Conservation (phyloP, 2,113 vertebrate genomes). For the Epinephelus moara region DNA sequence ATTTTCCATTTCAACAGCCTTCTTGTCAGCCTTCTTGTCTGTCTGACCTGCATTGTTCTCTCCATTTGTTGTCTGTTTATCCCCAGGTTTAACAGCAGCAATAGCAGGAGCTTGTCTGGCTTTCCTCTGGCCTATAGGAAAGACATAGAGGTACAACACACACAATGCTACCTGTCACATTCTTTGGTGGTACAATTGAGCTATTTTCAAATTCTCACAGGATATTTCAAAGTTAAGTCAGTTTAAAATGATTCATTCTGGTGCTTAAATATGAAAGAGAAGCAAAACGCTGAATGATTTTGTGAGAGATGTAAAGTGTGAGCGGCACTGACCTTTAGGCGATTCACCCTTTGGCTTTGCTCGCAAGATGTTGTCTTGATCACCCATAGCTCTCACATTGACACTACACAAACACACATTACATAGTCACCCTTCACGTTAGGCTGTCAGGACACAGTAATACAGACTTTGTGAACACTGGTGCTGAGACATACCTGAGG, state of each 20-base stretch:
- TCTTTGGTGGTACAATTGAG: neutral
- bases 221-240: neutral
- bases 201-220: neutral
- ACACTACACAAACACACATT: slow-evolving; percentile 67
- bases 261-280: neutral
- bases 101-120: neutral
- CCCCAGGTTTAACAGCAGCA: rapidly evolving
- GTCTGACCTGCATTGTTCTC: rapidly evolving
- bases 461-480: neutral
- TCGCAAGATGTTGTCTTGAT: slow-evolving; percentile 73
- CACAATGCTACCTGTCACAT: neutral
- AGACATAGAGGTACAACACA: neutral
- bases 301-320: neutral
- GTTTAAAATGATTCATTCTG: neutral
- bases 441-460: neutral
- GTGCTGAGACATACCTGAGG: slow-evolving; percentile 62
- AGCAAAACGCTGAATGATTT: neutral
- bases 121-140: slow-evolving; percentile 53
- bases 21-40: rapidly evolving
- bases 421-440: neutral
- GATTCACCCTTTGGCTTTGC: slow-evolving; percentile 27
- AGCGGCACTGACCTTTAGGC: slow-evolving; percentile 57
- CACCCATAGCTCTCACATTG: slow-evolving; percentile 71
- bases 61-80: rapidly evolving
- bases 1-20: neutral